Evolutionary conservation across 1,140 invertebrate genomes (phyloP), one percentile per base, ranked within the genome.

Genomic region (Cyphomyrmex costatus): DNA sequence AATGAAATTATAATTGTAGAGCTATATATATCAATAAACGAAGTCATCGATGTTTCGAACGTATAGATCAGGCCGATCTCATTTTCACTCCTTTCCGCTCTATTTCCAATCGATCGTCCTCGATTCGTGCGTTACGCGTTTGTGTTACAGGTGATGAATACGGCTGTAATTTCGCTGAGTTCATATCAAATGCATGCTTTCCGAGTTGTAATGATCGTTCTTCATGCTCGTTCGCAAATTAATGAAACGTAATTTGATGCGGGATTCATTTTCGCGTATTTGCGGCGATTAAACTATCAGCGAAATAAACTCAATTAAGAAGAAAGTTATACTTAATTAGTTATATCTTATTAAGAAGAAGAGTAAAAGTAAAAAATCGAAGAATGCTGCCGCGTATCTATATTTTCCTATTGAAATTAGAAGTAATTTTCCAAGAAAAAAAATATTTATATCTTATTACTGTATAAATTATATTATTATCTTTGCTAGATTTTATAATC

Each of bases 61-160:
- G 36, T 66, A n/a, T n/a, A 16, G 12, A 74, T 58, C 4, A 19
- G 27, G 27, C 10, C 49, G 19, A 73, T 58, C 53, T 74, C 30
- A 7, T 74, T 73, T 73, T 73, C 70, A 73, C 27, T 74, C 56
- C 71, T 74, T 24, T 74, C 65, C 36, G 65, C 30, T 42, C 68
- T 10, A 42, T n/a, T 73, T 33, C 51, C 16, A n/a, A 19, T 7
- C 19, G 19, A 27, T 68, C 65, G 65, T 49, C 65, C 65, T 49
- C 65, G 65, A 68, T 68, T 68, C 65, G 36, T 68, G 12, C 36
- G 65, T 68, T 68, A 68, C 36, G 65, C 36, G 65, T 16, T 68
- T 19, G 12, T 42, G 36, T 42, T 68, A 68, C 65, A 24, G 21
- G 21, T 8, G 65, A 49, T 68, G 36, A 68, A 68, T 68, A 49